Evolutionary conservation across 2,888 invertebrate species (phyloP), one percentile per base, ranked within the genome.

Genomic region (Drosophila mercatorum): DNA sequence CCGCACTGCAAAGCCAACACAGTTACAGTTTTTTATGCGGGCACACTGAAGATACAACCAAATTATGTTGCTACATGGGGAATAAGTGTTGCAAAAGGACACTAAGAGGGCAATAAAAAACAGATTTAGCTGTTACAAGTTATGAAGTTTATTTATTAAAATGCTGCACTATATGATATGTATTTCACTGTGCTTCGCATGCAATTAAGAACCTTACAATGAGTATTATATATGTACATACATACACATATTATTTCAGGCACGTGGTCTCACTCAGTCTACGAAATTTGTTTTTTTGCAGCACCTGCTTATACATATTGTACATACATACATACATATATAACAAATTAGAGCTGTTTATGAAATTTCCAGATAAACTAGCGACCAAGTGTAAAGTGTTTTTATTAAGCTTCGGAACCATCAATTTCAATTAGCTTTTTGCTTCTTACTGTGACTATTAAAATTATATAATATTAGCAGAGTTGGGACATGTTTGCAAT

Each of bases 91-190:
- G 53, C 40, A 51, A 65, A 75, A 62, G 44, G 58, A 58, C 36
- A 44, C 51, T 34, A 67, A 53, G 43, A 4, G 8, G n/a, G n/a
- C 11, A 76, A 78, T 69, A 58, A 68, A 73, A 72, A 76, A 69
- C 59, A 61, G 62, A 38, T 51, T 68, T 53, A 56, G 17, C 17
- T 53, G 53, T 73, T 22, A 22, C 17, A 17, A 65, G 47, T 10
- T 53, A 0, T 47, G 47, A n/a, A 47, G 7, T 53, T 46, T 62
- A 28, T 76, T 78, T 76, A 74, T 74, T 78, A 22, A 17, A 63
- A 51, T 63, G 8, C 31, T n/a, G 11, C 7, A 10, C 17, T 31
- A 34, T 8, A 44, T 17, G 11, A 47, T 56, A 36, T 28, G 47
- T 36, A 7, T 17, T 5, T 1, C 12, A 47, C 40, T 55, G 17